Evolutionary conservation across 2,888 invertebrate genomes (phyloP), one percentile per base, ranked within the genome.

Genomic region (Chrysotoxum bicinctum): DNA sequence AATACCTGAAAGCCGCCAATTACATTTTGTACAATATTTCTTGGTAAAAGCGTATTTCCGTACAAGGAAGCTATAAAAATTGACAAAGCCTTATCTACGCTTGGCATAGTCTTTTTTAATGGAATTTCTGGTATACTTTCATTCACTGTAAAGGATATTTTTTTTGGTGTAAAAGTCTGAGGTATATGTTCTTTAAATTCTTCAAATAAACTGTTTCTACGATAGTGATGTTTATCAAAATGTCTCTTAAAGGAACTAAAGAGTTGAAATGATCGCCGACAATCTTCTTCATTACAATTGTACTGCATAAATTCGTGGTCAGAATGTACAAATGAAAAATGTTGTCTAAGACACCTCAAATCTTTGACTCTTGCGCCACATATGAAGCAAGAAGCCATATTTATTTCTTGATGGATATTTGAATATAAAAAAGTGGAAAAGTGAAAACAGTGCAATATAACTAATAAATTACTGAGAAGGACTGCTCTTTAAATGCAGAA

Each of bases 191-290:
- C 12, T 23, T n/a, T n/a, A 60, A 40, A n/a, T 0, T 60, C 7
- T 21, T 23, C 23, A 35, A 40, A 60, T n/a, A 58, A n/a, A 1
- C 7, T n/a, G 37, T 6, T 1, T n/a, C n/a, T 14, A 60, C 0
- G 9, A 9, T 9, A 1, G 40, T 60, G 60, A 8, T 60, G 21
- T 21, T 60, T 21, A 3, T 60, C 23, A 7, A 60, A 21, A 3
- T 35, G 60, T 21, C 35, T 35, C 3, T 1, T 8, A 60, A 60
- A 60, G 9, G 40, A 60, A 43, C 26, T 60, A 16, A 60, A 60
- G 43, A 60, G 23, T 16, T 40, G 60, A 60, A 60, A 60, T 43
- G 60, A 23, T 60, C 60, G 7, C 1, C 3, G n/a, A 60, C 60
- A 60, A n/a, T 23, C 10, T n/a, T 5, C 60, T 21, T 60, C 60